Base-by-base conservation (phyloP, 2,113 vertebrate species). In the Rhea americana region DNA sequence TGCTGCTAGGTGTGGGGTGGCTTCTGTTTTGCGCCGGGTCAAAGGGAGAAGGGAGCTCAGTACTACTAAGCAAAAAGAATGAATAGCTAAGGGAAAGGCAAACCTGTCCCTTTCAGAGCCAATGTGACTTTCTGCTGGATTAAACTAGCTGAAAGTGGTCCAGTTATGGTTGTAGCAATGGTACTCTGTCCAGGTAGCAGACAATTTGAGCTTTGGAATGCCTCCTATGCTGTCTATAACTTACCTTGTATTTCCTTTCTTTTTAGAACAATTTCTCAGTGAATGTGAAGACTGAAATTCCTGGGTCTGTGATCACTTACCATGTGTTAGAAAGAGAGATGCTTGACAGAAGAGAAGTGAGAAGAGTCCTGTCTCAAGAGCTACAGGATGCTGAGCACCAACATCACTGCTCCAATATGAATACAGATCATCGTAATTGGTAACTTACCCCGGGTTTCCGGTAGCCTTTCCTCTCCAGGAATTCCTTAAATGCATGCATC, bases 401-500 rank as follows among this genome's bases (percentile, higher is more conserved):
- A 68, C 11, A 28, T 35, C 73, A n/a, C 50, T 63, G 25, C 56
- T 90, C 37, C 30, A n/a, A 68, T 82, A 74, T 43, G 71, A 81
- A 37, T 3, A 37, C 2, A 11, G 55, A 61, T n/a, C 1, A 0
- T 20, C 19, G 7, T 16, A 32, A 48, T 30, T 0, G 1, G 58
- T 81, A 43, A 62, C 85, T 96, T 84, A 96, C 94, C 76, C 47
- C 67, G 4, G 96, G 94, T 59, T 95, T 96, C 86, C 89, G 77
- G 48, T 94, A 94, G 85, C 97, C 83, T 25, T 95, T 97, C 75
- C 48, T 92, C 43, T 96, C 93, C 63, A 97, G 84, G 67, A 97
- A 98, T 83, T 97, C 86, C 75, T 95, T 95, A 96, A 97, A 97
- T 73, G 96, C 94, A 76, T 32, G 30, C 24, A 92, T 96, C 55